Evolutionary conservation across 2,113 vertebrate genomes (phyloP), one percentile per base, ranked within the genome.

Genomic region (Siphamia tubifer): DNA sequence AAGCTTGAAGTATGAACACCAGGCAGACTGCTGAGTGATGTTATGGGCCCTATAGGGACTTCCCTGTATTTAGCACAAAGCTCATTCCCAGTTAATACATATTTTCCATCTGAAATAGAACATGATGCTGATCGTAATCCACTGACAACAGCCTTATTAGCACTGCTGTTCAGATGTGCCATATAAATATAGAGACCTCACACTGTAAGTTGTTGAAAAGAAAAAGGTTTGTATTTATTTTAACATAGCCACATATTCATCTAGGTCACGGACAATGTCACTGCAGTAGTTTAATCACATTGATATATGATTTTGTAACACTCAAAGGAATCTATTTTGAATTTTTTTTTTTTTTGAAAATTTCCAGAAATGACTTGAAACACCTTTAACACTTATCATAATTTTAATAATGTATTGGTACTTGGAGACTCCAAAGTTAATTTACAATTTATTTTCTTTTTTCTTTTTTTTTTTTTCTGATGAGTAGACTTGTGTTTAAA

Each of bases 401-500:
- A 9, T 36, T 44, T 13, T 19, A 23, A 55, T 1, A 48, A 19
- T 43, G 2, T 10, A 2, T 36, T 2, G 5, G 1, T 38, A 7
- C 11, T 15, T 3, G 38, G 10, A 6, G 3, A 38, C 0, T 11
- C 51, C 8, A 38, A 15, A 35, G 31, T 16, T 6, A 27, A 34
- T 19, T 17, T 24, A 49, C 30, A 15, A 8, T 25, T 16, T 52
- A 53, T 15, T 39, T 30, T 36, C 42, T 40, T 55, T 38, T n/a
- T n/a, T n/a, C n/a, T 10, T 25, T 16, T 52, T 56, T 15, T 39
- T 30, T 36, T 44, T 40, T 55, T 38, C 63, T 54, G 47, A 62
- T 57, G 70, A 65, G 16, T 10, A 11, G 58, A 21, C 43, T 62
- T 61, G 57, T 63, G 74, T 89, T 85, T 66, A 83, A 86, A 85